Conservation (phyloP, 2,888 invertebrate species). For the Buathra laborator region DNA sequence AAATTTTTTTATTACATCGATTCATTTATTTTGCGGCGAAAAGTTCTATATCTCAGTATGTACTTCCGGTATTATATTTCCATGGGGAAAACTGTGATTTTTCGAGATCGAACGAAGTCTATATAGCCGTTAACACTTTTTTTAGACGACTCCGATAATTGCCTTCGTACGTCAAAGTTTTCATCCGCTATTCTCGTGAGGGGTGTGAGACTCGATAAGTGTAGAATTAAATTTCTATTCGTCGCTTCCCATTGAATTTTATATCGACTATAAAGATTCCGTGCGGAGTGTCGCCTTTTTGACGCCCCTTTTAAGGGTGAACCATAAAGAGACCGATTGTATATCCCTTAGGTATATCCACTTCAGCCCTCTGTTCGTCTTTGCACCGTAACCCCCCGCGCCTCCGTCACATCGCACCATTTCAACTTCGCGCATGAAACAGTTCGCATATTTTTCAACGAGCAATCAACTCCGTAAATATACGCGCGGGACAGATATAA, state of each 20-base stretch:
- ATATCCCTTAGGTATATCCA: constrained; percentile 27
- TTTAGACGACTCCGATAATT: background rate
- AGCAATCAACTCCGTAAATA: constrained; percentile 14
- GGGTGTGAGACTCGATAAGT: background rate
- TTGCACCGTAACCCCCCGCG: background rate
- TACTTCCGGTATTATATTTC: no score
- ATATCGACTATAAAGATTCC: background rate
- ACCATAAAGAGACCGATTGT: constrained; percentile 32
- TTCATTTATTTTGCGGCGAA: no score
- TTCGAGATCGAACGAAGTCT: no score
- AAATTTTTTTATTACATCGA: no score
- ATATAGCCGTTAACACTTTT: background rate
- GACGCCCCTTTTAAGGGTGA: constrained; percentile 23
- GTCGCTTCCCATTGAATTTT: constrained; percentile 11
- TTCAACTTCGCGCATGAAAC: constrained; percentile 16
- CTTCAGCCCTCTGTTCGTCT: background rate
- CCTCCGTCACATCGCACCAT: background rate
- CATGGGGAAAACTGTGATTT: no score
- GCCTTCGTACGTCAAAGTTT: background rate
- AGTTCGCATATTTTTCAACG: constrained; percentile 36
- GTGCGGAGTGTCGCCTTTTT: background rate
- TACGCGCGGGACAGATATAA: constrained; percentile 5
- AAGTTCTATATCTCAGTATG: no score
- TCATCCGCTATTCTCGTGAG: background rate
- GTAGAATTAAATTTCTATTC: constrained; percentile 34